phyloP scores from a whole-genome alignment of 2,888 invertebrate genomes.

The Hirtodrosophila trivittata region DNA sequence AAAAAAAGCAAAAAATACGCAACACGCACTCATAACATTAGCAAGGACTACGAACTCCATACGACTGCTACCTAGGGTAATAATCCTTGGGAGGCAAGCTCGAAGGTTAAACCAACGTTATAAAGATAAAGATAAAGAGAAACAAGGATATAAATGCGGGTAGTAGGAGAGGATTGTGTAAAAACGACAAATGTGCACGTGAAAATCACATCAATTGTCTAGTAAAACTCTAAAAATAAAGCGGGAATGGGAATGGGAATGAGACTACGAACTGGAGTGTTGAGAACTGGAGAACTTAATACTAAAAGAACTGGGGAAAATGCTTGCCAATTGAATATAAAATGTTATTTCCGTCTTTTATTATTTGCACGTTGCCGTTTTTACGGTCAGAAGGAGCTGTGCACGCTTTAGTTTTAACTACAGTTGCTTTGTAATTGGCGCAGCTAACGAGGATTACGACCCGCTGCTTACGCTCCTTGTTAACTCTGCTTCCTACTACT shows the following conservation, averaged over 20 bases:
- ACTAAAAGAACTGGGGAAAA: conserved; percentile 15
- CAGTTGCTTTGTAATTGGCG: conserved; percentile 47
- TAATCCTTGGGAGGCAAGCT: conserved; percentile 42
- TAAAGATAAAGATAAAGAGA: conserved; percentile 62
- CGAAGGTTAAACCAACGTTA: conserved; percentile 74
- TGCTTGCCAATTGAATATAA: conserved; percentile 76
- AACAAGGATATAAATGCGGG: conserved; percentile 4
- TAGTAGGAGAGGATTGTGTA: conserved; percentile 3
- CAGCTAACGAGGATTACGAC: conserved; percentile 54
- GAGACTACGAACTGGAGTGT: background rate
- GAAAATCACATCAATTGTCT: conserved; percentile 79
- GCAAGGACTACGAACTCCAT: conserved; percentile 1
- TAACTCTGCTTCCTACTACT: background rate
- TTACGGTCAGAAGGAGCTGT: conserved; percentile 9
- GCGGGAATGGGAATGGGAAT: conserved; percentile 2
- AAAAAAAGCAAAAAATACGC: conserved; percentile 28
- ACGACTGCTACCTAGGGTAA: conserved; percentile 36
- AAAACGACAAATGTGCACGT: conserved; percentile 74
- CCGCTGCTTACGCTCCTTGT: background rate
- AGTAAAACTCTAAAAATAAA: conserved; percentile 50
- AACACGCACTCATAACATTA: conserved; percentile 73
- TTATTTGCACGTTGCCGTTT: conserved; percentile 71
- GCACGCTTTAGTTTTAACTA: conserved; percentile 48
- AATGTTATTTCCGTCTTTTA: conserved; percentile 76
- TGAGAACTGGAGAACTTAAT: background rate